phyloP scores from a whole-genome alignment of 2,797 vertebrate genomes.

The Gymnothorax javanicus region DNA sequence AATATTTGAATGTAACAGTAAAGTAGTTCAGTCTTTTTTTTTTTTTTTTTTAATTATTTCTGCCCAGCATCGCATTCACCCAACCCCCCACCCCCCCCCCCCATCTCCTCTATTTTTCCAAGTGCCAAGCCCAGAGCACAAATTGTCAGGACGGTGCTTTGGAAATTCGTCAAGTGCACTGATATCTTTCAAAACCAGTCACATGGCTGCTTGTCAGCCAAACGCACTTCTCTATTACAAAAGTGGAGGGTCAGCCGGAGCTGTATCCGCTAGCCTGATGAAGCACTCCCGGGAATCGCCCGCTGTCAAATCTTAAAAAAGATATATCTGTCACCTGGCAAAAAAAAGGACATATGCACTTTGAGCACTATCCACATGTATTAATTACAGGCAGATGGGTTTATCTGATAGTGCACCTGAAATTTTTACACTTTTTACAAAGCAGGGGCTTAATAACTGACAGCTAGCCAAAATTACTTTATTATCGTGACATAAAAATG shows the following conservation, averaged over 20 bases:
- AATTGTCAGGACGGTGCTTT: constrained; percentile 66
- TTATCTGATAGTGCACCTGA: neutral
- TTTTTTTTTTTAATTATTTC: neutral
- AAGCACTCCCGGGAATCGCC: neutral
- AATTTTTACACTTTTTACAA: neutral
- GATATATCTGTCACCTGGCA: neutral
- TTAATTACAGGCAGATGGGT: constrained; percentile 17
- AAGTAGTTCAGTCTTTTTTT: constrained; percentile 23
- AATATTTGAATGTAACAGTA: constrained; percentile 39
- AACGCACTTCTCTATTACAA: constrained; percentile 50
- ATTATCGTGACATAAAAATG: no score
- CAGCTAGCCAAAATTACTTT: neutral
- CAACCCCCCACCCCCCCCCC: neutral
- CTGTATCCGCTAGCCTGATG: neutral
- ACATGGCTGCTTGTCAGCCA: constrained; percentile 57
- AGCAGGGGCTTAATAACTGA: neutral
- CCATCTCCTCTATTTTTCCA: neutral
- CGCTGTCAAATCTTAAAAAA: neutral
- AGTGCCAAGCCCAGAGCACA: constrained; percentile 51
- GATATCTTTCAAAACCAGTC: constrained; percentile 59
- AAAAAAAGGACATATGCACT: neutral
- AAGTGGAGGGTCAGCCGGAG: neutral
- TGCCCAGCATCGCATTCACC: no score
- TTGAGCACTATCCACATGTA: neutral
- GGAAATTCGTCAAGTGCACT: constrained; percentile 58